Evolutionary conservation across 2,797 vertebrate species (phyloP).

Genomic region (Clarias laeviceps): DNA sequence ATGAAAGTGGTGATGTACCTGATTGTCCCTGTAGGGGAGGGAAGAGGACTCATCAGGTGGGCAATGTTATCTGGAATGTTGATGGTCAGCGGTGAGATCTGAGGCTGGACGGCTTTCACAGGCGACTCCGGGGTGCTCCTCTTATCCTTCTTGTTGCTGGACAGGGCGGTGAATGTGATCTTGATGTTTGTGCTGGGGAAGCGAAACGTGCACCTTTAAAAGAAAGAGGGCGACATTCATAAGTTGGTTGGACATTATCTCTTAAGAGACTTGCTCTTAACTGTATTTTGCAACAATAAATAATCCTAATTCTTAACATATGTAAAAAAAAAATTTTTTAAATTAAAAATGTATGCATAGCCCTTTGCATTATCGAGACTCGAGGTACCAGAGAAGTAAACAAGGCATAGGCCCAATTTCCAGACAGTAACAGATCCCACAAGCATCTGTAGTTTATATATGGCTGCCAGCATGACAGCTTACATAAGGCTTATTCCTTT

Average conservation of each 20-base stretch:
- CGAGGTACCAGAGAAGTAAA: conserved; percentile 14
- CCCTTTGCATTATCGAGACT: neutral
- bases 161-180: conserved; percentile 95
- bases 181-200: conserved; percentile 99
- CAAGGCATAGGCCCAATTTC: conserved; percentile 28
- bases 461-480: conserved; percentile 44
- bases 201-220: conserved; percentile 90
- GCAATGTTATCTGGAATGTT: conserved; percentile 98
- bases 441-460: conserved; percentile 50
- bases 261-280: neutral
- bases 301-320: neutral
- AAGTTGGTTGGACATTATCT: neutral
- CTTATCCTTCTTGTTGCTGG: conserved; percentile 87
- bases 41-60: conserved; percentile 96
- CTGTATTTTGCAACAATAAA: neutral
- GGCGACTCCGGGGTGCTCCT: conserved; percentile 90
- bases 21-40: conserved; percentile 95
- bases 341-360: neutral
- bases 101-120: conserved; percentile 90
- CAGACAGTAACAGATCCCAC: conserved; percentile 36
- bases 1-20: conserved; percentile 74
- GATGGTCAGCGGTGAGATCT: conserved; percentile 96
- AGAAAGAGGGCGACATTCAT: neutral
- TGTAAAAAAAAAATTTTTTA: neutral
- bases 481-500: conserved; percentile 39